Conservation (phyloP, 2,797 vertebrate genomes). For the Neomorphus geoffroyi region DNA sequence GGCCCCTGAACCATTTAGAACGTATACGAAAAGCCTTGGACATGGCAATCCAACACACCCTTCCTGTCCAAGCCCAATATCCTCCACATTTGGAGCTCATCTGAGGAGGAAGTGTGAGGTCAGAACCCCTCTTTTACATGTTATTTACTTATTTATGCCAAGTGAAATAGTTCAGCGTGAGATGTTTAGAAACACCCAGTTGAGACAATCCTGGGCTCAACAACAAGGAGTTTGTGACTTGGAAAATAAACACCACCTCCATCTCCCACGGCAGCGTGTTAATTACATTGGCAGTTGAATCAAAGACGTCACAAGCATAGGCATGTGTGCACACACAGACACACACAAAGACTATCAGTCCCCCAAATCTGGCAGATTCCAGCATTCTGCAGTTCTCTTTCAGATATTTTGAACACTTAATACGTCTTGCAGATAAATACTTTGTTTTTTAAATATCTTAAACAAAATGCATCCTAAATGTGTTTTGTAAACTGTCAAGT, state of each 20-base stretch:
- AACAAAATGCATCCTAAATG: not conserved
- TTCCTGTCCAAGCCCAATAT: not conserved
- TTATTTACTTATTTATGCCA: not conserved
- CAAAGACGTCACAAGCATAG: not conserved
- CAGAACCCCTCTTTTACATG: not conserved
- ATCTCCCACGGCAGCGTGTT: not conserved
- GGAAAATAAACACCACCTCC: not conserved
- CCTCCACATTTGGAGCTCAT: not conserved
- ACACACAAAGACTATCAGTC: not conserved
- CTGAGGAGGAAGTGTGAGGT: not conserved
- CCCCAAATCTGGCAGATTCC: not conserved
- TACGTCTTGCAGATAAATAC: not conserved
- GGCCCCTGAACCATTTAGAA: not conserved
- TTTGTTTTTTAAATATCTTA: constrained; percentile 13
- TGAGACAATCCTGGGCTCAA: not conserved
- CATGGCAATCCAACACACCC: not conserved
- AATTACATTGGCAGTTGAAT: constrained; percentile 32
- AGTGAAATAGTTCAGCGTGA: not conserved
- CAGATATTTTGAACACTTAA: not conserved
- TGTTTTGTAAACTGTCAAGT: constrained; percentile 8
- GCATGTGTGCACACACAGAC: not conserved
- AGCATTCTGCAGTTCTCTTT: constrained; percentile 12
- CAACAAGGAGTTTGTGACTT: not conserved
- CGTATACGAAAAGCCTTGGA: not conserved
- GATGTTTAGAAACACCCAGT: not conserved